phyloP scores from a whole-genome alignment of 1,140 invertebrate species.

The Bombus haemorrhoidalis region DNA sequence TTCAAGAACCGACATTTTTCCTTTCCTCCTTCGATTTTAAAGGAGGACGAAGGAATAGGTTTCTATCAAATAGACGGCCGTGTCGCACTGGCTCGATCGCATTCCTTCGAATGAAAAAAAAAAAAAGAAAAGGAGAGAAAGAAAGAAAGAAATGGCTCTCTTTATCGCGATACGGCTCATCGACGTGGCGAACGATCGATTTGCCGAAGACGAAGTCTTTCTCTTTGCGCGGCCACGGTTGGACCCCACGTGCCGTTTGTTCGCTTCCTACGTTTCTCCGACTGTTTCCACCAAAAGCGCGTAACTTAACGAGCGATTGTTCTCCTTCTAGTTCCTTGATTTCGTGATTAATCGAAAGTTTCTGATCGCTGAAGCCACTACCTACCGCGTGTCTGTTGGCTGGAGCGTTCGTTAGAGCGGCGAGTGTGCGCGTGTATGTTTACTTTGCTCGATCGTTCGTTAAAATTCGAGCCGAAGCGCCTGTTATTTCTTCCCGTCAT shows the following conservation, averaged over 20 bases:
- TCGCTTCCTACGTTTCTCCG: neutral
- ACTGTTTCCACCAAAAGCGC: neutral
- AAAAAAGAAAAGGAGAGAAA: neutral
- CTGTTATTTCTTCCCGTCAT: conserved; percentile 20
- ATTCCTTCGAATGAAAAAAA: neutral
- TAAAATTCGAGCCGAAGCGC: conserved; percentile 15
- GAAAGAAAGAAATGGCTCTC: neutral
- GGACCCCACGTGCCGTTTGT: neutral
- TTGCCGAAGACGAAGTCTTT: neutral
- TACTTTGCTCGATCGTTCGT: conserved; percentile 38
- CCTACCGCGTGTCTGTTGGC: neutral
- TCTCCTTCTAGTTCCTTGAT: neutral
- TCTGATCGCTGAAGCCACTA: neutral
- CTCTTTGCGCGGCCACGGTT: neutral
- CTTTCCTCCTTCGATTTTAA: neutral
- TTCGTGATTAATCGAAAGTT: neutral
- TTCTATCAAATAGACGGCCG: neutral
- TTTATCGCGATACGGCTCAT: neutral
- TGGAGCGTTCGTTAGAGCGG: neutral
- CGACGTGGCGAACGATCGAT: conserved; percentile 14
- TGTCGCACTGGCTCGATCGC: neutral
- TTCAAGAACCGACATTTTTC: neutral
- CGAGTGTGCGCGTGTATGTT: neutral
- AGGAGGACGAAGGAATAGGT: too few relatives aligned
- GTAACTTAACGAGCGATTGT: conserved; percentile 8